Base-by-base conservation (phyloP, 2,797 vertebrate species). In the Apogon hyalosoma region DNA sequence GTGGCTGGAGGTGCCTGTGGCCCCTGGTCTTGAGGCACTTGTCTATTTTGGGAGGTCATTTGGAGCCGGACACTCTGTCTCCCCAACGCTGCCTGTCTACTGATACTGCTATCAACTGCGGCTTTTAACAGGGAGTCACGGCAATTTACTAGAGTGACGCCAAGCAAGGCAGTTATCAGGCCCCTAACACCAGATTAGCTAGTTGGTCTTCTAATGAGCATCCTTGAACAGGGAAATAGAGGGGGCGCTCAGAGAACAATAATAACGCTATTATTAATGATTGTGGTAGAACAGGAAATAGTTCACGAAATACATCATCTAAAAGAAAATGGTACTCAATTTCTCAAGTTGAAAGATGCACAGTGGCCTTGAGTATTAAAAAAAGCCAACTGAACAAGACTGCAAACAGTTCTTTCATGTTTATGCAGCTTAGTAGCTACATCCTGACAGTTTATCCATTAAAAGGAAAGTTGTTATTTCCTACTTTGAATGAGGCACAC, bases 41-140 rank as follows among this genome's bases (percentile, higher is more conserved):
- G 92, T 93, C 92, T 94, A 94, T 95, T 95, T 94, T 90, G 86
- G 94, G 95, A 95, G 93, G 94, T 94, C 92, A 93, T 95, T 95
- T 95, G 94, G 94, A 94, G 94, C 92, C 91, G 92, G 69, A 93
- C 77, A 87, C 90, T 84, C 89, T 93, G 93, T 95, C 93, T 94
- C 92, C 90, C 90, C 87, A 82, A 88, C 43, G 87, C 92, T 77
- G 92, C 90, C 90, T 92, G 92, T 94, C 94, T 94, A 85, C 95
- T 95, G 95, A 96, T 95, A 96, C 92, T 75, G 85, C 93, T 95
- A 95, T 95, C 92, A 94, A 54, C 93, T 90, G 90, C 88, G 90
- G 92, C 93, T 93, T 93, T 93, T 93, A 93, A 89, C 92, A 92
- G 80, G 93, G 94, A 96, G 95, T 84, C 92, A 88, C 51, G 77